A percentile compares a stretch with the other conserved stretches of the same genome.
Evolutionary conservation across 2,888 invertebrate genomes (phyloP).

Genomic region (Leptothorax acervorum): DNA sequence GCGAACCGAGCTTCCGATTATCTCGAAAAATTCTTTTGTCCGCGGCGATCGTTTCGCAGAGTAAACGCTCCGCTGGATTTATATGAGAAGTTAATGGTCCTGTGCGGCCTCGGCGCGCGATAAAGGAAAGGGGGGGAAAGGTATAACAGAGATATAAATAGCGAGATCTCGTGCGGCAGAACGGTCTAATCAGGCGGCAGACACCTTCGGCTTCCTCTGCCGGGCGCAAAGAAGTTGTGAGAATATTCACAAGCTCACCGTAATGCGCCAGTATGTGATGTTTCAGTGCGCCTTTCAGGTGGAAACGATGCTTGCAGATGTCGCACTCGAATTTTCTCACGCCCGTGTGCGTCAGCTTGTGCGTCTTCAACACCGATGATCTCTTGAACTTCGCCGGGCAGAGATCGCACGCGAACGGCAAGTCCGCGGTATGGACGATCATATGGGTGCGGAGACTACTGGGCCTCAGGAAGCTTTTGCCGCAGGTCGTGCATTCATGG

Average conservation of each 20-base stretch:
- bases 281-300: conserved; percentile 71
- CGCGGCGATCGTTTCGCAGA: conserved; percentile 40
- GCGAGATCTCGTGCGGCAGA: conserved; percentile 39
- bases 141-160: conserved; percentile 43
- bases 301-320: conserved; percentile 73
- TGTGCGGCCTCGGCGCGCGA: neutral
- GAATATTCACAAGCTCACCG: conserved; percentile 64
- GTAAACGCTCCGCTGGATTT: conserved; percentile 52
- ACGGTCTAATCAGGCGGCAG: conserved; percentile 21
- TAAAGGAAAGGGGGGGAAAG: neutral
- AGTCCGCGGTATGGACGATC: conserved; percentile 71
- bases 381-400: conserved; percentile 70
- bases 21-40: conserved; percentile 36
- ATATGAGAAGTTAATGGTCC: conserved; percentile 28
- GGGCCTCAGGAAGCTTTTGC: conserved; percentile 65
- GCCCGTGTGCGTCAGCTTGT: conserved; percentile 68
- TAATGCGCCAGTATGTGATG: conserved; percentile 72
- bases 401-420: conserved; percentile 66
- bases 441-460: conserved; percentile 69
- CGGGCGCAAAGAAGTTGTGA: conserved; percentile 41
- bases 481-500: conserved; percentile 66
- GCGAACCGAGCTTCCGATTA: conserved; percentile 32
- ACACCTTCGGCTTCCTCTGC: conserved; percentile 29
- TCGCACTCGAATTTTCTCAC: conserved; percentile 71
- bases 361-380: conserved; percentile 71